Base-by-base conservation (phyloP, 2,888 invertebrate genomes). In the Drosophila rubida region DNA sequence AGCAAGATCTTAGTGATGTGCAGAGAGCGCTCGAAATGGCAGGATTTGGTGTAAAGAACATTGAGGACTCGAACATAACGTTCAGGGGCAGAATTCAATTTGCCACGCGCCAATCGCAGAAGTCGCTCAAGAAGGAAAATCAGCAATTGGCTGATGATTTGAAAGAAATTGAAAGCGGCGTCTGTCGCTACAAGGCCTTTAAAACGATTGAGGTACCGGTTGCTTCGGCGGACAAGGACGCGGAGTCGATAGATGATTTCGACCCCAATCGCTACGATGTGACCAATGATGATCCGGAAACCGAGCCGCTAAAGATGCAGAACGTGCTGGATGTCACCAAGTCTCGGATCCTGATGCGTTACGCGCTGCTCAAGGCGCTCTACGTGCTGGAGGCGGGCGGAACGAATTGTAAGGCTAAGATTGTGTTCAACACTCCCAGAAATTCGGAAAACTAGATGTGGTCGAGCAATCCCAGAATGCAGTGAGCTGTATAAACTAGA, bases 281-380 rank as follows among this genome's bases (percentile, higher is more conserved):
- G 16, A 35, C 6, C 8, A 59, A 27, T 6, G 37, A 23, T 9
- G 8, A 13, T 4, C 0, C 30, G 0, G 19, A 9, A 13, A 27
- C 7, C 2, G 23, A 23, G 4, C 3, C 9, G n/a, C 1, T n/a
- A 0, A 14, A 35, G 11, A 11, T 62, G 1, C 25, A 63, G 1
- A 25, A 53, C 0, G 19, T 60, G 2, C 49, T 79, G 5, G 23
- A 62, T 6, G 64, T 72, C 9, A 13, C 30, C 1, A 57, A 73
- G 0, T 69, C 80, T 2, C 60, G 46, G 1, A 4, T 45, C 0
- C 13, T 82, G 0, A 67, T 80, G 61, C 63, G 65, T 0, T 57
- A 62, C 9, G 83, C 77, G 3, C 60, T 82, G 0, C n/a, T 61
- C 7, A 59, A 55, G 6, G 80, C 83, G 0, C 45, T 79, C 0